phyloP scores from a whole-genome alignment of 37 sponge, comb jelly and placozoan genomes.

The Eunapius fragilis region DNA sequence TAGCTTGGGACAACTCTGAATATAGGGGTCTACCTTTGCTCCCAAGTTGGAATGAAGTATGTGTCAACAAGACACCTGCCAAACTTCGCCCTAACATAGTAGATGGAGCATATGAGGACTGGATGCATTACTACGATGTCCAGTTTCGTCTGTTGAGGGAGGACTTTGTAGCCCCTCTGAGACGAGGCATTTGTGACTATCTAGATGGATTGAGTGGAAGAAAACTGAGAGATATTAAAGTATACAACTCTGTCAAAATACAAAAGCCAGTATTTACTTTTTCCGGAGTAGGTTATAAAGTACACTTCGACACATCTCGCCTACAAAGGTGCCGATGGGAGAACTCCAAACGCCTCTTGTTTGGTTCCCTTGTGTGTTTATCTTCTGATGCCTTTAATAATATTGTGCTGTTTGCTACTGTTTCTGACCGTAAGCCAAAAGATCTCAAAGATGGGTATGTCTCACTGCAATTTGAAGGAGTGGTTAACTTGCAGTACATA shows the following conservation, averaged over 20 bases:
- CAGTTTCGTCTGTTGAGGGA: conserved; percentile 89
- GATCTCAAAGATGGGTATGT: conserved; percentile 55
- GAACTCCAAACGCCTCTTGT: conserved; percentile 69
- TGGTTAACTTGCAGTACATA: not conserved
- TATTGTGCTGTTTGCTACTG: conserved; percentile 64
- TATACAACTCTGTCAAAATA: conserved; percentile 63
- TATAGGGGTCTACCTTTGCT: conserved; percentile 43
- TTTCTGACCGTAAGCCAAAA: conserved; percentile 69
- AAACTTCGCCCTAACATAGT: conserved; percentile 61
- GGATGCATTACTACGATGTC: conserved; percentile 83
- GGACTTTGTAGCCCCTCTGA: conserved; percentile 88
- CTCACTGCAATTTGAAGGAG: conserved; percentile 46
- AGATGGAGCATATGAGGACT: conserved; percentile 54
- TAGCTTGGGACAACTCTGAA: conserved; percentile 48
- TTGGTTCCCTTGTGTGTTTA: conserved; percentile 86
- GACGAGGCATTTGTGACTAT: conserved; percentile 69
- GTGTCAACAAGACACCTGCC: not conserved
- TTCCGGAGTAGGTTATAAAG: conserved; percentile 51
- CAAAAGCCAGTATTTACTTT: conserved; percentile 24
- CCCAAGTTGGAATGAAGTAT: conserved; percentile 59
- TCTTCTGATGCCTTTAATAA: conserved; percentile 49
- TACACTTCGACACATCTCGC: conserved; percentile 55
- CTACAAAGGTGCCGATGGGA: conserved; percentile 64
- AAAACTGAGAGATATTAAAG: conserved; percentile 56
- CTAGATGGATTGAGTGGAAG: conserved; percentile 18